Base-by-base conservation (phyloP, 2,888 invertebrate species). In the Plusia festucae region DNA sequence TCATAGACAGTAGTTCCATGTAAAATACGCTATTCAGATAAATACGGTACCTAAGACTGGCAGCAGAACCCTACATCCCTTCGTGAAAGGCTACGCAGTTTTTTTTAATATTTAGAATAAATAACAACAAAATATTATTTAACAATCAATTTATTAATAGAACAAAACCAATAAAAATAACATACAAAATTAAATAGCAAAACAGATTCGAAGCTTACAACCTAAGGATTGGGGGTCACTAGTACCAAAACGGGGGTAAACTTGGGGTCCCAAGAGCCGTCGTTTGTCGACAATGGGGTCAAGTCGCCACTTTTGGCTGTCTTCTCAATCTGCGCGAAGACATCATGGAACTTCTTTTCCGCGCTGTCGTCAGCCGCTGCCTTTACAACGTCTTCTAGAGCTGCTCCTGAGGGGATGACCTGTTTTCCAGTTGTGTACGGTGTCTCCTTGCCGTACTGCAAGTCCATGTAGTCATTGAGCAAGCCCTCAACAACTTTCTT, bases 401-500 rank as follows among this genome's bases (percentile, higher is more conserved):
- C 86, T 0, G 87, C 73, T 0, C 85, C 91, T 0, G 81, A 57
- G 0, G 94, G 94, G 0, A 94, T 16, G 0, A 94, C 89, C 58
- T 88, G 88, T 68, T 93, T 86, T 5, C 94, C 94, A 1, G 92
- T 93, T 0, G 94, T 94, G 81, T 93, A 94, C 0, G 91, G 91
- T 4, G 93, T 94, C 57, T 89, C 88, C 67, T 91, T 92, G 0
- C 85, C 91, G 52, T 90, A 93, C 27, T 91, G 91, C 0, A 94
- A 82, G 66, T 93, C 93, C 94, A 94, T 93, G 81, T 82, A 92
- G 72, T 94, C 94, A 46, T 93, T 93, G 0, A 94, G 84, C 11
- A 94, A 73, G 1, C 93, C 91, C 82, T 90, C 91, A 13, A 93
- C 83, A 53, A 93, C 91, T 66, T 89, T 93, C 81, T 89, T 89